A percentile compares a stretch with the other conserved stretches of the same genome.
Evolutionary conservation across 2,113 vertebrate genomes (phyloP).

Genomic region (Dolichallabes microphthalmus): DNA sequence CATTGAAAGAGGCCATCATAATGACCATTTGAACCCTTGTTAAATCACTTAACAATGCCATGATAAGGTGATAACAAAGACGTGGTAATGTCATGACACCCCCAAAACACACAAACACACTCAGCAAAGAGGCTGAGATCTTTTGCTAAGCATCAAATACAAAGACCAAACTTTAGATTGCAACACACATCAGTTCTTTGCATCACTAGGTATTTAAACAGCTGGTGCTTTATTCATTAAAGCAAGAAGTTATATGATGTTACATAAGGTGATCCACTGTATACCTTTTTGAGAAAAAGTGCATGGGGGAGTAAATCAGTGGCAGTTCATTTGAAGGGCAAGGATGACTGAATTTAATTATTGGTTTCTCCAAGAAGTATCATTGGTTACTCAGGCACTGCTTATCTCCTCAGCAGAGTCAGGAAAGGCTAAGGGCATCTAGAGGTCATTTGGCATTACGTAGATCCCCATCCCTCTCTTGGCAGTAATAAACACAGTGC

Average conservation of each 20-base stretch:
- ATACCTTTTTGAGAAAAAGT: neutral
- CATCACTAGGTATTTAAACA: conserved; percentile 30
- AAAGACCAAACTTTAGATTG: conserved; percentile 9
- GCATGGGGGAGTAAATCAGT: neutral
- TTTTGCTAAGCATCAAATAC: conserved; percentile 12
- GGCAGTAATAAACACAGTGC: conserved; percentile 51
- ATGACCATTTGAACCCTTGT: conserved; percentile 32
- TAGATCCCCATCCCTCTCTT: conserved; percentile 31
- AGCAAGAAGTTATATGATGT: conserved; percentile 29
- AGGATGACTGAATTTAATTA: conserved; percentile 65
- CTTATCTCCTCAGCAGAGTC: conserved; percentile 65
- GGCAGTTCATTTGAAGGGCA: conserved; percentile 60
- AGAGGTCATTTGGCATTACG: conserved; percentile 60
- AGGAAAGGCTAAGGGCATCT: conserved; percentile 60
- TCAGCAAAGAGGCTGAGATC: neutral
- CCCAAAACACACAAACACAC: conserved; percentile 20
- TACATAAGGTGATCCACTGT: conserved; percentile 29
- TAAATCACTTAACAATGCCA: conserved; percentile 43
- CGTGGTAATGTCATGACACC: conserved; percentile 21
- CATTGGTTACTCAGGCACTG: conserved; percentile 58
- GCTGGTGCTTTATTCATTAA: neutral
- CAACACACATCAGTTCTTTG: neutral
- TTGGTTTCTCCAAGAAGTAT: conserved; percentile 63
- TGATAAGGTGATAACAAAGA: conserved; percentile 42
- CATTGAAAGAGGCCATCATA: conserved; percentile 22